Evolutionary conservation across 2,113 vertebrate species (phyloP).

Genomic region (Rhabdornis inornatus): DNA sequence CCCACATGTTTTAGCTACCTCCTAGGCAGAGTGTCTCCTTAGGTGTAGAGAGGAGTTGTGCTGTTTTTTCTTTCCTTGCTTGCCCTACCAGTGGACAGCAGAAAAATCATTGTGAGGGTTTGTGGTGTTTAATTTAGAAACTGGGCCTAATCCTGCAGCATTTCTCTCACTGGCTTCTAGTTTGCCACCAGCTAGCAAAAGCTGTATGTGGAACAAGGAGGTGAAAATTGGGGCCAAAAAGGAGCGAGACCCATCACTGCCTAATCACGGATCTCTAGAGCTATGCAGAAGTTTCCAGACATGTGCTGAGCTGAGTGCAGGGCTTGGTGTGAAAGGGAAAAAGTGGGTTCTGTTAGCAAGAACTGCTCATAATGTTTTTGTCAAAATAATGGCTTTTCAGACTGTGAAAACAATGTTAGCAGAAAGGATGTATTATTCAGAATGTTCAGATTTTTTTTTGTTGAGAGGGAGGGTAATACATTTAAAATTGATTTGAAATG

Average conservation of each 20-base stretch:
- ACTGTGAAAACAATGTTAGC: slow-evolving; percentile 33
- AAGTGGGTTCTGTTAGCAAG: slow-evolving; percentile 18
- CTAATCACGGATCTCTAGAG: not conserved
- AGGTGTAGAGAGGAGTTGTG: not conserved
- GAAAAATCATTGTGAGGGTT: not conserved
- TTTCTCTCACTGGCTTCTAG: not conserved
- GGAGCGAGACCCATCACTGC: not conserved
- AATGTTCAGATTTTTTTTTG: not conserved
- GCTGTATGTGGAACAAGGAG: not conserved
- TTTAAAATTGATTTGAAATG: slow-evolving; percentile 56
- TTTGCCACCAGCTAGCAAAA: not conserved
- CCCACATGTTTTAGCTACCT: not conserved
- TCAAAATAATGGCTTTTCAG: slow-evolving; percentile 47
- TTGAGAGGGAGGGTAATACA: slow-evolving; percentile 24
- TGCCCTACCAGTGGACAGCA: not conserved
- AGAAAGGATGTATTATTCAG: slow-evolving; percentile 43
- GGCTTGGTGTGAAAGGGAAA: not conserved
- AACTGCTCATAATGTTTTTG: slow-evolving; percentile 26
- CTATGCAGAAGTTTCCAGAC: not conserved
- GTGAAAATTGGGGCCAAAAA: not conserved
- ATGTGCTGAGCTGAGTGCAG: not conserved
- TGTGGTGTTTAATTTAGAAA: not conserved
- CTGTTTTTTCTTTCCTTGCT: not conserved
- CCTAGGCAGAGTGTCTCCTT: not conserved
- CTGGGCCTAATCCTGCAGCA: not conserved